Conservation (phyloP, 2,797 vertebrate genomes). For the Pseudocheirus occidentalis region DNA sequence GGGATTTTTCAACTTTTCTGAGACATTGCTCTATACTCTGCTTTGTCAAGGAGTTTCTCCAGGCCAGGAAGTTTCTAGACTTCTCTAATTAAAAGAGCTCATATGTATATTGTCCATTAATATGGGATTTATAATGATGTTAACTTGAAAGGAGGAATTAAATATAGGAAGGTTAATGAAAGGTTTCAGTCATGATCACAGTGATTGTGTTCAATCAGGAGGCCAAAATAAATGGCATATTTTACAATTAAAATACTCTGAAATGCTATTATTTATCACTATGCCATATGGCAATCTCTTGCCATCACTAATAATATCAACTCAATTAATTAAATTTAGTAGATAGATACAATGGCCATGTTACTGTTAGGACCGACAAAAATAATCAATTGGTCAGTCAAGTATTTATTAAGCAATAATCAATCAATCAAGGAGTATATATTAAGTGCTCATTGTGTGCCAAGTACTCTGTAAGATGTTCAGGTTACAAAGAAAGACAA, state of each 20-base stretch:
- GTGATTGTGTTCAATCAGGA: conserved; percentile 79
- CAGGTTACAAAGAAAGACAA: not conserved
- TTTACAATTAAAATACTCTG: conserved; percentile 81
- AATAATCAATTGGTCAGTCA: conserved; percentile 20
- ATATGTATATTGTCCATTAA: conserved; percentile 61
- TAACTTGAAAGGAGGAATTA: conserved; percentile 82
- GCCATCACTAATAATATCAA: conserved; percentile 80
- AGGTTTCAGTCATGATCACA: conserved; percentile 81
- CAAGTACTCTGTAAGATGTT: not conserved
- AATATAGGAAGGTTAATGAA: conserved; percentile 84
- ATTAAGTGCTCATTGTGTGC: not conserved
- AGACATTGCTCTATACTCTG: conserved; percentile 5
- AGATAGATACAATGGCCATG: conserved; percentile 62
- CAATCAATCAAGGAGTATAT: not conserved
- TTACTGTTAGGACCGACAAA: conserved; percentile 73
- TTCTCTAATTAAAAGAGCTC: conserved; percentile 63
- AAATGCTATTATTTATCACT: conserved; percentile 76
- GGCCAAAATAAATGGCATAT: conserved; percentile 76
- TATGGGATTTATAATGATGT: conserved; percentile 74
- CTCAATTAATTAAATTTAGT: conserved; percentile 68
- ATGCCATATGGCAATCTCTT: conserved; percentile 72
- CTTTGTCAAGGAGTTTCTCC: conserved; percentile 39
- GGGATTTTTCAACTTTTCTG: conserved; percentile 15
- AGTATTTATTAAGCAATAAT: not conserved
- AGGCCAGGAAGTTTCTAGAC: conserved; percentile 58